A percentile compares a stretch with the other conserved stretches of the same genome.
phyloP scores from a whole-genome alignment of 2,113 vertebrate genomes.

The Syngnathoides biaculeatus region DNA sequence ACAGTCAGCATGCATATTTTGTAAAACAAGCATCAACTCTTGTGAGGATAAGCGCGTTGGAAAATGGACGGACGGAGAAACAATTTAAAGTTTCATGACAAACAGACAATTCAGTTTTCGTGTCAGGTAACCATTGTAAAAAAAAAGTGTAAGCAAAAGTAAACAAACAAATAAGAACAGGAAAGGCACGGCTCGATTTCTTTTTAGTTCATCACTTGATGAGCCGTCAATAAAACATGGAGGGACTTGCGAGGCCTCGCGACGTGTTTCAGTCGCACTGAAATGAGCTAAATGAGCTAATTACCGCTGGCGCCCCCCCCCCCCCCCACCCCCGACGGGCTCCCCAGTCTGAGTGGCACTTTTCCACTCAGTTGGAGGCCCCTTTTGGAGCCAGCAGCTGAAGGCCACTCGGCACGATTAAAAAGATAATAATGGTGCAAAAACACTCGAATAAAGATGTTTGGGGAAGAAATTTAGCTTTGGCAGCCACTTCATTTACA shows the following conservation, averaged over 20 bases:
- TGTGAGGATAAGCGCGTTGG: too few relatives aligned
- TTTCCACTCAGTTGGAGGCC: slow-evolving; percentile 40
- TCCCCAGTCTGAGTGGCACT: slow-evolving; percentile 30
- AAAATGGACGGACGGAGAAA: too few relatives aligned
- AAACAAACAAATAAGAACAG: background rate
- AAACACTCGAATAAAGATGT: background rate
- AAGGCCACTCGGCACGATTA: slow-evolving; percentile 7
- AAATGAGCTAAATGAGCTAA: slow-evolving; percentile 25
- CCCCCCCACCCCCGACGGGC: slow-evolving; percentile 14
- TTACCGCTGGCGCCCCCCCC: slow-evolving; percentile 18
- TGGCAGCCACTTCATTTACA: too few relatives aligned
- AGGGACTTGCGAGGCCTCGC: background rate
- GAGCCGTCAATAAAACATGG: background rate
- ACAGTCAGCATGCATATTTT: too few relatives aligned
- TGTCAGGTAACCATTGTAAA: too few relatives aligned
- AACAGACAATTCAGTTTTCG: too few relatives aligned
- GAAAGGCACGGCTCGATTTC: too few relatives aligned
- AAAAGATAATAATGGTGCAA: slow-evolving; percentile 11
- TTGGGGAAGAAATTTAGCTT: background rate
- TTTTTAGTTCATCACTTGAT: background rate
- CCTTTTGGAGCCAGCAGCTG: slow-evolving; percentile 29
- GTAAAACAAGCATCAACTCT: too few relatives aligned
- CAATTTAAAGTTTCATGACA: too few relatives aligned
- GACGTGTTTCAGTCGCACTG: background rate
- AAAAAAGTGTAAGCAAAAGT: too few relatives aligned